Base-by-base conservation (phyloP, 1,140 invertebrate genomes). In the Grapholita molesta region DNA sequence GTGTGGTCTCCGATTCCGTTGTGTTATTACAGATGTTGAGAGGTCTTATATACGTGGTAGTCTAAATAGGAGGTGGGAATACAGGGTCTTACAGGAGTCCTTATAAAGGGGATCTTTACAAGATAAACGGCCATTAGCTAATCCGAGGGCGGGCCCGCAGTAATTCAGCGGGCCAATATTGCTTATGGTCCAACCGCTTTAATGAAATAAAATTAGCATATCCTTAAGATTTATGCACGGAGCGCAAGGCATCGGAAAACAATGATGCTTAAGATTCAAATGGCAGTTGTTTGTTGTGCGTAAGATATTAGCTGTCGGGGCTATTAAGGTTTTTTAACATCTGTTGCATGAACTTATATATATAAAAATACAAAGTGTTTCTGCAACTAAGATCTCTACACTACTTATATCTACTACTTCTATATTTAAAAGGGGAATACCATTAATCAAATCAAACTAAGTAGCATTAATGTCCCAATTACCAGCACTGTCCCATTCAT, bases 201-300 rank as follows among this genome's bases (percentile, higher is more conserved):
- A 90, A 90, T 90, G 88, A 90, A 90, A 90, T 90, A 85, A 87
- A 88, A 90, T 90, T 90, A 84, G 86, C 88, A 89, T 90, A 90
- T 84, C 82, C 83, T 80, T 74, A 84, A 89, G 88, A 90, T 90
- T 90, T 90, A 90, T 89, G 78, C 72, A 67, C 33, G 65, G 69
- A 77, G 76, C 74, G 75, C 75, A 75, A 74, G 64, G 71, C 76
- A 86, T 88, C 61, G 84, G 75, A 80, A 83, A 89, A 83, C 84
- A 86, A 86, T 87, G 85, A 83, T 84, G 80, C 70, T 77, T 70
- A 66, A 64, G 70, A 70, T 74, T 64, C 53, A 48, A 66, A 75
- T 70, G 71, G 67, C 70, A 76, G 71, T 72, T 72, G 72, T 76
- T 80, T 57, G 69, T 76, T 72, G 55, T 61, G 28, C 28, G 24